These are phyloP conservation scores for Lerista edwardsae DNA, from an alignment of 2,797 vertebrate species.

Conservation along the genomic window DNA sequence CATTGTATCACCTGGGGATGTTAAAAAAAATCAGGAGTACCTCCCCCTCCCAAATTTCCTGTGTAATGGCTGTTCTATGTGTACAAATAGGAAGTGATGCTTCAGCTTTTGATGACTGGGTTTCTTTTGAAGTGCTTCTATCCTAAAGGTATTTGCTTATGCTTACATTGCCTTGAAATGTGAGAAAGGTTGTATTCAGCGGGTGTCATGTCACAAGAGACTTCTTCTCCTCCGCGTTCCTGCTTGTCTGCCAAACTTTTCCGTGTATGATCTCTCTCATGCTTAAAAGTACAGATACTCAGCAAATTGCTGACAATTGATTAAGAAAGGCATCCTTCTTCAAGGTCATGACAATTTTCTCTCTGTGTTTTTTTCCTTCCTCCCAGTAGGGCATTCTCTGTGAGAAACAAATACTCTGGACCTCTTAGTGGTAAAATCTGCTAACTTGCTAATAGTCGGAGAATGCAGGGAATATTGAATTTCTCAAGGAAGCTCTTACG, in stretches of 20 bases:
- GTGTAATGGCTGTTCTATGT: too few relatives aligned
- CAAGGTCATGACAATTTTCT: background rate
- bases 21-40: background rate
- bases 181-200: background rate
- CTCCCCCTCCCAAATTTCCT: too few relatives aligned
- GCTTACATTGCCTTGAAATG: accelerated
- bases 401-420: background rate
- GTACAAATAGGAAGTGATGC: background rate
- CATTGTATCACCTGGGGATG: background rate
- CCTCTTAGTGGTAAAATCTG: background rate
- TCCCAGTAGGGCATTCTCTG: background rate
- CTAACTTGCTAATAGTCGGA: background rate
- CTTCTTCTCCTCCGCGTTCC: background rate
- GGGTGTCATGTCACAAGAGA: background rate
- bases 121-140: background rate
- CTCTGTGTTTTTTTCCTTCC: background rate
- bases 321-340: background rate
- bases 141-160: background rate
- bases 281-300: conserved; percentile 7
- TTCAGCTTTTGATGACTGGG: background rate
- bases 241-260: background rate
- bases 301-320: background rate
- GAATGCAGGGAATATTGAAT: background rate
- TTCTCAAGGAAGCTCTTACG: conserved; percentile 17
- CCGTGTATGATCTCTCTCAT: background rate